phyloP scores from a whole-genome alignment of 2,113 vertebrate genomes.

The Tor tambroides region DNA sequence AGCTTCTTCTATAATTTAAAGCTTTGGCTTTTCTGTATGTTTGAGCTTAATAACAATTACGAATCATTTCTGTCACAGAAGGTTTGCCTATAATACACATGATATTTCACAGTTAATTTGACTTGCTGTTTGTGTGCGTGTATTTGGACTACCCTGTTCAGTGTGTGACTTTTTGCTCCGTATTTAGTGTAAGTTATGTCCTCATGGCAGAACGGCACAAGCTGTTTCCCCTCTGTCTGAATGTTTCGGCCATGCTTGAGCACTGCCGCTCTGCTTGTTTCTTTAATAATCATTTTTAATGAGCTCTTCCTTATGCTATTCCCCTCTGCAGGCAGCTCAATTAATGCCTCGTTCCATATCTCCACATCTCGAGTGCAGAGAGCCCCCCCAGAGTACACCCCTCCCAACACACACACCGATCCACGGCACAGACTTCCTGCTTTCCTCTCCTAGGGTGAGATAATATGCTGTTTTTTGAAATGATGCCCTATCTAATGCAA shows the following conservation, averaged over 20 bases:
- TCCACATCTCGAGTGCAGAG: slow-evolving; percentile 65
- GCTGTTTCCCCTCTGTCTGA: slow-evolving; percentile 52
- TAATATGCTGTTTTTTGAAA: slow-evolving; percentile 39
- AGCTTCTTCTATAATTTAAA: background rate
- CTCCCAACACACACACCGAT: slow-evolving; percentile 26
- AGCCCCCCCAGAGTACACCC: slow-evolving; percentile 53
- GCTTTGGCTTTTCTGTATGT: background rate
- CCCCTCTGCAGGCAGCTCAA: slow-evolving; percentile 75
- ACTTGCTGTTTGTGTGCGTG: slow-evolving; percentile 29
- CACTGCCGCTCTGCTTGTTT: slow-evolving; percentile 70
- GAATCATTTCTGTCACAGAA: background rate
- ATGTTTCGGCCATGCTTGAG: slow-evolving; percentile 61
- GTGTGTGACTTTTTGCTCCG: slow-evolving; percentile 37
- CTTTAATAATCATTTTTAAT: slow-evolving; percentile 84
- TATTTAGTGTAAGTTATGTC: slow-evolving; percentile 43
- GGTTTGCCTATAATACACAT: slow-evolving; percentile 11
- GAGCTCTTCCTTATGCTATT: slow-evolving; percentile 76
- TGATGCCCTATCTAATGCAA: slow-evolving; percentile 34
- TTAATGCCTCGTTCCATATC: slow-evolving; percentile 73
- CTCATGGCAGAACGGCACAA: slow-evolving; percentile 47
- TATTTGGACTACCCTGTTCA: slow-evolving; percentile 32
- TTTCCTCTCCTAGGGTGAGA: background rate
- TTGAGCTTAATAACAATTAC: slow-evolving; percentile 37
- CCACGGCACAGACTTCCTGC: background rate
- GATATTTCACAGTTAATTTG: slow-evolving; percentile 13